These are phyloP conservation scores for Terrapene triunguis DNA, from an alignment of 2,113 vertebrate genomes.

Conservation along the genomic window DNA sequence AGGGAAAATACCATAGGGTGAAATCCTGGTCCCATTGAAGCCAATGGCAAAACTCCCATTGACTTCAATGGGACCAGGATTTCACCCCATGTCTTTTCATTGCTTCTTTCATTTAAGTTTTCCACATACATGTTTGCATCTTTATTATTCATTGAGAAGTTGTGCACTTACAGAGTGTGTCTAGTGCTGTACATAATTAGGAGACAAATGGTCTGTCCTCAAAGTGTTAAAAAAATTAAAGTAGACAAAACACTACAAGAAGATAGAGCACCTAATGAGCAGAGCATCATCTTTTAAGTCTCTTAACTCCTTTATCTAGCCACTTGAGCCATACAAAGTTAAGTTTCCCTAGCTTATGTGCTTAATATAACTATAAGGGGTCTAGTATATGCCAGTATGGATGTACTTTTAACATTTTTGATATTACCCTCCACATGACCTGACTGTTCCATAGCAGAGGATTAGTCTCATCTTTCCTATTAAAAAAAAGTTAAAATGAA, in stretches of 20 bases:
- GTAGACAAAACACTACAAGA: constrained; percentile 20
- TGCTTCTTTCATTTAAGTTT: background rate
- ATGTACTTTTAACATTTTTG: background rate
- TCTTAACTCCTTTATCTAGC: constrained; percentile 9
- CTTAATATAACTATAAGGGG: background rate
- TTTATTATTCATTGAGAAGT: background rate
- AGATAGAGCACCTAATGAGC: constrained; percentile 11
- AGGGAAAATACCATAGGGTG: background rate
- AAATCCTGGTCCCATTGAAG: background rate
- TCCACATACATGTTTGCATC: background rate
- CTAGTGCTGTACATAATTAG: background rate
- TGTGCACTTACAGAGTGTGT: background rate
- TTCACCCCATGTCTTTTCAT: background rate
- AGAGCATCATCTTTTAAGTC: constrained; percentile 22
- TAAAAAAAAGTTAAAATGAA: constrained; percentile 21
- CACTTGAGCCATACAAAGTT: background rate
- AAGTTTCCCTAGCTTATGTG: background rate
- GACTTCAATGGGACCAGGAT: background rate
- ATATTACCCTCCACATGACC: background rate
- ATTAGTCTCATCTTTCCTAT: background rate
- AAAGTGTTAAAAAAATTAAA: constrained; percentile 23
- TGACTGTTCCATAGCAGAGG: background rate
- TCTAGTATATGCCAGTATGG: background rate
- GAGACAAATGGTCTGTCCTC: constrained; percentile 38
- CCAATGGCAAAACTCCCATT: background rate